These are phyloP conservation scores for Neostethus bicornis DNA, from an alignment of 2,797 vertebrate species.

Conservation along the genomic window DNA sequence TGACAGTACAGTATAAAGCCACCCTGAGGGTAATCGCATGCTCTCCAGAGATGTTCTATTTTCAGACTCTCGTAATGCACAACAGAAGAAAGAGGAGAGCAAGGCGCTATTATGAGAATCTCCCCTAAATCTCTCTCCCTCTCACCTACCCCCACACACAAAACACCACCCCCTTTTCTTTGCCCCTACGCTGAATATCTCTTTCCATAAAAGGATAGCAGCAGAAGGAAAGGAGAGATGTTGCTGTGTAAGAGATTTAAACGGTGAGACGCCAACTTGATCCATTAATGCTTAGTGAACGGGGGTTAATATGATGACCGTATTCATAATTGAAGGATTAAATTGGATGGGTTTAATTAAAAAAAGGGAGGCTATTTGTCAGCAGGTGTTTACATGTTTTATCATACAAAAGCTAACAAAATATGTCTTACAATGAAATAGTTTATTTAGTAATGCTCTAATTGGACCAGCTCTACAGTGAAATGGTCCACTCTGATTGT, in stretches of 20 bases:
- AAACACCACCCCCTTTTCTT: not conserved
- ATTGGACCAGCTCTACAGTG: not conserved
- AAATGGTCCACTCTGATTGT: not conserved
- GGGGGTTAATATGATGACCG: constrained; percentile 19
- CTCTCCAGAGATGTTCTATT: constrained; percentile 67
- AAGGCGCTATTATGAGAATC: constrained; percentile 52
- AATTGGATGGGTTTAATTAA: not conserved
- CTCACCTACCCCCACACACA: too few relatives aligned
- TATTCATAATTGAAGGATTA: not conserved
- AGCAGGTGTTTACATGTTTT: not conserved
- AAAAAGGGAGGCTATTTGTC: not conserved
- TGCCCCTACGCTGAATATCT: constrained; percentile 31
- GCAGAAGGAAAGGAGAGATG: constrained; percentile 29
- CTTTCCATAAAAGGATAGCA: constrained; percentile 31
- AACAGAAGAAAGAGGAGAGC: constrained; percentile 56
- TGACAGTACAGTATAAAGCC: constrained; percentile 18
- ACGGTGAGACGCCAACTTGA: constrained; percentile 44
- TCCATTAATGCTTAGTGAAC: constrained; percentile 18
- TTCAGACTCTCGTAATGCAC: constrained; percentile 55
- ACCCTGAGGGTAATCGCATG: constrained; percentile 16
- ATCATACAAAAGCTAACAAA: not conserved
- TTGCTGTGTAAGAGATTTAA: constrained; percentile 36
- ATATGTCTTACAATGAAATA: not conserved
- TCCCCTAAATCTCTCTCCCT: constrained; percentile 35
- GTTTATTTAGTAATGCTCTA: not conserved